phyloP scores from a whole-genome alignment of 2,888 invertebrate species.

The Empis livida region DNA sequence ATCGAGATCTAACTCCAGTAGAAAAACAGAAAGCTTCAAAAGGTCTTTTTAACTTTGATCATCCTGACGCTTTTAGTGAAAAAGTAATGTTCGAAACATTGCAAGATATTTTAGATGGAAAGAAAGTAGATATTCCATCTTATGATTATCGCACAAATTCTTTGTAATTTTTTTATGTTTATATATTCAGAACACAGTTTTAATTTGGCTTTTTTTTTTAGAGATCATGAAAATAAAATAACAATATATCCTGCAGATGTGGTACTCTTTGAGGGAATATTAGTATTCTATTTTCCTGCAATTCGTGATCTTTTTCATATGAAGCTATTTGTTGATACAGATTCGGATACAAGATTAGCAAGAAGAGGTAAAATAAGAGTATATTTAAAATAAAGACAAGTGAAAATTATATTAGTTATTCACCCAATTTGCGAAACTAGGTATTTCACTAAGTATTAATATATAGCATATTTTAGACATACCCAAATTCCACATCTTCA shows the following conservation, averaged over 20 bases:
- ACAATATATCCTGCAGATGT: conserved; percentile 94
- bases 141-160: conserved; percentile 91
- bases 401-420: too few relatives aligned
- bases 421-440: too few relatives aligned
- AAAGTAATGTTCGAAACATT: conserved; percentile 69
- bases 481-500: too few relatives aligned
- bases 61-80: conserved; percentile 95
- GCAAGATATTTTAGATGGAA: conserved; percentile 68
- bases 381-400: too few relatives aligned
- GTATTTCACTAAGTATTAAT: too few relatives aligned
- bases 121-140: conserved; percentile 77
- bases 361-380: conserved; percentile 64
- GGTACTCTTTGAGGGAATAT: conserved; percentile 92
- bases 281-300: conserved; percentile 94
- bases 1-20: conserved; percentile 66
- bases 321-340: conserved; percentile 98
- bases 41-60: conserved; percentile 96
- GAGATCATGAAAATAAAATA: conserved; percentile 50
- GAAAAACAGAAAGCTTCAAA: conserved; percentile 74
- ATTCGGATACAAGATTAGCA: conserved; percentile 93
- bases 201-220: conserved; percentile 20
- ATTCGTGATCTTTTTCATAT: conserved; percentile 93
- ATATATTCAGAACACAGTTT: background rate
- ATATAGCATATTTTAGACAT: too few relatives aligned
- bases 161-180: conserved; percentile 44